Conservation (phyloP, 2,888 invertebrate species). For the Syritta pipiens region DNA sequence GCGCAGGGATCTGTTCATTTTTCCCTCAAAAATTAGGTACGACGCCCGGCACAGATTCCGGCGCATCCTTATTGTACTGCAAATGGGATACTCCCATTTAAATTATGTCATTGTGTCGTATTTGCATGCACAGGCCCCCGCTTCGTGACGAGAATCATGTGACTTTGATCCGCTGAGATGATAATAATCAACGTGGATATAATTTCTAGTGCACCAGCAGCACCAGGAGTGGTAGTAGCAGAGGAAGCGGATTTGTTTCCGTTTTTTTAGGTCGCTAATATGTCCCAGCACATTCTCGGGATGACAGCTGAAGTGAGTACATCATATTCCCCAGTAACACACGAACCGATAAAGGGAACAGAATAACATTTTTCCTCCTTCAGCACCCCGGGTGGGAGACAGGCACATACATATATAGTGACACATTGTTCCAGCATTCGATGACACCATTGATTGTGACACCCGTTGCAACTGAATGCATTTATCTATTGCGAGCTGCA, state of each 20-base stretch:
- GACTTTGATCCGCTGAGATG: conserved; percentile 66
- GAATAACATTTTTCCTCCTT: conserved; percentile 8
- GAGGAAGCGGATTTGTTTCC: conserved; percentile 52
- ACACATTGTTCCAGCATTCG: conserved; percentile 21
- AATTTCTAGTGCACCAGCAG: conserved; percentile 51
- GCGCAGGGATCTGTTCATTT: conserved; percentile 56
- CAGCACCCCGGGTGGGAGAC: too few relatives aligned
- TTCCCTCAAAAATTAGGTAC: conserved; percentile 57
- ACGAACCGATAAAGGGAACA: too few relatives aligned
- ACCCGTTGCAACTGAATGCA: conserved; percentile 43
- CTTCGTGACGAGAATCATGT: conserved; percentile 36
- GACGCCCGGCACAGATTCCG: conserved; percentile 49
- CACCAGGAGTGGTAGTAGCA: conserved; percentile 17
- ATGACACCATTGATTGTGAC: conserved; percentile 41
- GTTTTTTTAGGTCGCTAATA: conserved; percentile 65
- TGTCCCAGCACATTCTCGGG: conserved; percentile 48
- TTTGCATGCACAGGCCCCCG: conserved; percentile 48
- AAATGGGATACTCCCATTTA: conserved; percentile 62
- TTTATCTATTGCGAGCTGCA: conserved; percentile 42
- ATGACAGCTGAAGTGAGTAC: conserved; percentile 46
- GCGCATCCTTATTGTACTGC: conserved; percentile 63
- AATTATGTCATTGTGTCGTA: conserved; percentile 62
- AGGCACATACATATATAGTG: too few relatives aligned
- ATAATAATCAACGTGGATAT: conserved; percentile 64
- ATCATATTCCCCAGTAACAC: conserved; percentile 37